These are phyloP conservation scores for Lemur catta DNA, from an alignment of 2,797 vertebrate genomes.

Conservation along the genomic window DNA sequence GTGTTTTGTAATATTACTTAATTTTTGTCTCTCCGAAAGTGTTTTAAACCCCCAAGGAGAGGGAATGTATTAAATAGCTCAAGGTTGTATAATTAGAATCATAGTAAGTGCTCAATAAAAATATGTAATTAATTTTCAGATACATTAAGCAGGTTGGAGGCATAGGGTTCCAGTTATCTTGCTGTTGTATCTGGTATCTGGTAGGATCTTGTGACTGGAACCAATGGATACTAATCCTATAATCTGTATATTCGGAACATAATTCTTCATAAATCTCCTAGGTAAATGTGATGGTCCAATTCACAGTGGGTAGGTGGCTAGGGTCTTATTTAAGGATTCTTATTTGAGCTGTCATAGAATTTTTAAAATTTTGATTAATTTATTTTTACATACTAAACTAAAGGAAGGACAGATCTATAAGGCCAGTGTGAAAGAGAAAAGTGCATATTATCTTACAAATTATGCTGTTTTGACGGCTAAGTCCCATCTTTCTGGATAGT, in stretches of 20 bases:
- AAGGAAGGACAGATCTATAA: background rate
- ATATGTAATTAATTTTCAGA: background rate
- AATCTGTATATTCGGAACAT: background rate
- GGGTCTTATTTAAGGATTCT: background rate
- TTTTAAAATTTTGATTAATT: background rate
- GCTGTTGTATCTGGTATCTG: background rate
- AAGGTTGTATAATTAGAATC: background rate
- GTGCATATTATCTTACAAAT: background rate
- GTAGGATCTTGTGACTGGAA: background rate
- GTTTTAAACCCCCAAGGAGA: background rate
- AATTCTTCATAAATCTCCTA: background rate
- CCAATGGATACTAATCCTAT: background rate
- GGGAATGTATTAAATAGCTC: background rate
- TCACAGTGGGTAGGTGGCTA: background rate
- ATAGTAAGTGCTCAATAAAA: background rate
- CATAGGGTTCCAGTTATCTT: background rate
- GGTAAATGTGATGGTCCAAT: background rate
- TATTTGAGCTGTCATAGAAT: background rate
- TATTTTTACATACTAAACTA: background rate
- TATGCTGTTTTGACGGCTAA: background rate
- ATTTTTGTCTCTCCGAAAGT: background rate
- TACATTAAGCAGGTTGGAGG: background rate
- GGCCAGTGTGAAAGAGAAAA: background rate
- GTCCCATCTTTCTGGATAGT: background rate
- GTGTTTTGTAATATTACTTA: background rate